phyloP scores from a whole-genome alignment of 1,140 invertebrate species.

The Epicauta chinensis region DNA sequence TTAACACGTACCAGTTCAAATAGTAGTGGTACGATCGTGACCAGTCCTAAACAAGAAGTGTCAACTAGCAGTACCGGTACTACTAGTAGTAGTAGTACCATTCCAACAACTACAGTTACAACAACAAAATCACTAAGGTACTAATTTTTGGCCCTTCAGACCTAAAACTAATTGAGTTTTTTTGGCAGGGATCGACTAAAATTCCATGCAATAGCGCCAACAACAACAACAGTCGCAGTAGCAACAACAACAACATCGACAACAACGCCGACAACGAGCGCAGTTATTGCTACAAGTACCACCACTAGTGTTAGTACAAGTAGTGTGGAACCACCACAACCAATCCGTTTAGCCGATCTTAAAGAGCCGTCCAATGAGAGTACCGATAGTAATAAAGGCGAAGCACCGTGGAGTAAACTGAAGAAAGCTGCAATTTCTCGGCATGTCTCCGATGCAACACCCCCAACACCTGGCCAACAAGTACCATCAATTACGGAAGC shows the following conservation, averaged over 20 bases:
- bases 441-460: slow-evolving; percentile 18
- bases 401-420: slow-evolving; percentile 49
- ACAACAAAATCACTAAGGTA: not conserved
- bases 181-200: no score
- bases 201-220: not conserved
- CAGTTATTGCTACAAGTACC: slow-evolving; percentile 4
- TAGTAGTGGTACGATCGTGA: not conserved
- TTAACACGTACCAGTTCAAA: not conserved
- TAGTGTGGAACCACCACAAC: not conserved
- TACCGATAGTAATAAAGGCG: slow-evolving; percentile 27
- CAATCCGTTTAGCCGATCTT: not conserved
- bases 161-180: no score
- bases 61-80: not conserved
- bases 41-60: not conserved
- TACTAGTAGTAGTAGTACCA: not conserved
- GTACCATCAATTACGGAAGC: not conserved
- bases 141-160: not conserved
- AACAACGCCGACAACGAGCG: slow-evolving; percentile 3
- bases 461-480: not conserved
- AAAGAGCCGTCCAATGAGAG: slow-evolving; percentile 18
- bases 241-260: slow-evolving; percentile 9
- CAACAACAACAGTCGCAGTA: slow-evolving; percentile 11
- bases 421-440: slow-evolving; percentile 50
- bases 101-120: not conserved
- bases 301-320: slow-evolving; percentile 6